Evolutionary conservation across 1,140 invertebrate genomes (phyloP), one percentile per base, ranked within the genome.

Genomic region (Goniozus legneri): DNA sequence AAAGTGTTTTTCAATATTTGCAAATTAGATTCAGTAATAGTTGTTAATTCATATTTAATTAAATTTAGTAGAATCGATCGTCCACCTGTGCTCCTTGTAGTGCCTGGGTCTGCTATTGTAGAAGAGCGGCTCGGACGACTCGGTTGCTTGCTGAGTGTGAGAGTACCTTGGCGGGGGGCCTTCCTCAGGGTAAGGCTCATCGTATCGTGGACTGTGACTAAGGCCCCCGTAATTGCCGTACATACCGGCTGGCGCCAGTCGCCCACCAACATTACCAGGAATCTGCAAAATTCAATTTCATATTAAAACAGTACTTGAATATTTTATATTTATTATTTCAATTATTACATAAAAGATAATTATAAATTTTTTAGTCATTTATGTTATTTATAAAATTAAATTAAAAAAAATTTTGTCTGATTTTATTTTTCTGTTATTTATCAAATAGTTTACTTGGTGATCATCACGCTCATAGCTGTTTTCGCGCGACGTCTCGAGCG

Each of bases 101-200:
- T 79, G 78, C 60, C 82, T 79, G 56, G 92, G 91, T 73, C 90
- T 80, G 73, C 90, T 93, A 73, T 94, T 94, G 71, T 94, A 94
- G 67, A 87, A 94, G 49, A 96, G 79, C 54, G 90, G 91, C 74
- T 94, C 91, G 56, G 85, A 85, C 66, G 65, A 64, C 58, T 75
- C 73, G 50, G 61, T 61, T 60, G 53, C 64, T 43, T 65, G 76
- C 69, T 60, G 76, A 66, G 62, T 74, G 40, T 53, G 57, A 10
- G 61, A 63, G 54, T 70, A 72, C 30, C 65, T 64, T 64, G 84
- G 81, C 39, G 68, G 64, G 71, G 62, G 75, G 55, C 74, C 75
- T 59, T 81, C 78, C 47, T 76, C 74, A 42, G 73, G 73, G 47
- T 78, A 76, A 34, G 74, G 64, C 44, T 75, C 69, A 56, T 78